phyloP scores from a whole-genome alignment of 2,888 invertebrate genomes.

The Apamea monoglypha region DNA sequence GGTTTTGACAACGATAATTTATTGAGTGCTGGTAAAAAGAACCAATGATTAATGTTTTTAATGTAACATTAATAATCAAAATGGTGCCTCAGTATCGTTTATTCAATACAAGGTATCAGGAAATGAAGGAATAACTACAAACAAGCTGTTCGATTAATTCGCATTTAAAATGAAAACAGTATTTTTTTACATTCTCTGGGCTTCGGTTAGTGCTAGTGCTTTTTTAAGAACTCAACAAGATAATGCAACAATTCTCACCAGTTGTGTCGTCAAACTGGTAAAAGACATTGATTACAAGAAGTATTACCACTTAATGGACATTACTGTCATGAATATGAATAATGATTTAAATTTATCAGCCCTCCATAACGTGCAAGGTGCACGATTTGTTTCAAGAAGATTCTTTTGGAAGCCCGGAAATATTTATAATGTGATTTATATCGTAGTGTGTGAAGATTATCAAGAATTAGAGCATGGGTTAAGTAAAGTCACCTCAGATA shows the following conservation, averaged over 20 bases:
- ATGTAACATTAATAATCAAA: background rate
- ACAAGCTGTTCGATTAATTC: background rate
- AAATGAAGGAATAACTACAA: background rate
- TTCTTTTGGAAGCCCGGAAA: slow-evolving; percentile 31
- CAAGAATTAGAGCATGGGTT: slow-evolving; percentile 64
- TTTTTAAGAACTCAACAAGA: slow-evolving; percentile 4
- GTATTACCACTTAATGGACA: slow-evolving; percentile 47
- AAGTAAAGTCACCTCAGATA: slow-evolving; percentile 56
- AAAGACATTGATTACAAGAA: slow-evolving; percentile 46
- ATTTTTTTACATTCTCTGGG: background rate
- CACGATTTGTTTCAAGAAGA: slow-evolving; percentile 65
- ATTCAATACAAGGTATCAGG: background rate
- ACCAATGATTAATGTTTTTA: slow-evolving; percentile 19
- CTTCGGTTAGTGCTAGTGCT: slow-evolving; percentile 5
- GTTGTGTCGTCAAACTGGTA: slow-evolving; percentile 63
- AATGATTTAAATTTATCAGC: slow-evolving; percentile 56
- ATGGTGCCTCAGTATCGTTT: background rate
- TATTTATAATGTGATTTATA: slow-evolving; percentile 63
- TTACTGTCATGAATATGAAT: slow-evolving; percentile 67
- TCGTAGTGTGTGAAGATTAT: slow-evolving; percentile 63
- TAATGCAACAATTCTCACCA: slow-evolving; percentile 24
- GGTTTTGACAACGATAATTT: slow-evolving; percentile 5
- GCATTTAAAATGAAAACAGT: slow-evolving; percentile 22
- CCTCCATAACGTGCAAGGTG: slow-evolving; percentile 59
- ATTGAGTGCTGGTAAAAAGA: background rate